These are phyloP conservation scores for Parapristionchus giblindavisi DNA, from an alignment of 2,888 invertebrate genomes.

Conservation along the genomic window DNA sequence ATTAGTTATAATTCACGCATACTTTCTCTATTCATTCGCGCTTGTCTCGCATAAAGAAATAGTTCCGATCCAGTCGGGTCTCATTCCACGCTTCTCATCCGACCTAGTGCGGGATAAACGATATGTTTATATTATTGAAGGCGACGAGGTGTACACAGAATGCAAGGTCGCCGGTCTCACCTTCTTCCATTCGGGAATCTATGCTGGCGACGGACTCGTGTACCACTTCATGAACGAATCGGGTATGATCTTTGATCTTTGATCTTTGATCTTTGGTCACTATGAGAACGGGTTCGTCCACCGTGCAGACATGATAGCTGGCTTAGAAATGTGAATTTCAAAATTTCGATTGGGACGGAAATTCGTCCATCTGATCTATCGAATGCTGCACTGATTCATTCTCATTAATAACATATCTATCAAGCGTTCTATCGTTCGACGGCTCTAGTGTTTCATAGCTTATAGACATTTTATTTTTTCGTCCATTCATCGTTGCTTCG, in stretches of 20 bases:
- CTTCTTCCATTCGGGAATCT: slow-evolving; percentile 59
- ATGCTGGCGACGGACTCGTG: slow-evolving; percentile 56
- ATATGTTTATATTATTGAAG: slow-evolving; percentile 25
- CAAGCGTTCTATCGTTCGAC: too few species aligned
- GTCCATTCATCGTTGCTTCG: too few species aligned
- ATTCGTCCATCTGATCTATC: neutral
- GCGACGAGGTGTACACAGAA: slow-evolving; percentile 57
- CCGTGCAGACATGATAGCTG: neutral
- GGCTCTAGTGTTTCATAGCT: too few species aligned
- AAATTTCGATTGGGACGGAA: neutral
- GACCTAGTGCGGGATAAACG: too few species aligned
- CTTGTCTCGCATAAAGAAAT: neutral
- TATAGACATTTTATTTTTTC: too few species aligned
- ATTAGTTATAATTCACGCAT: too few species aligned
- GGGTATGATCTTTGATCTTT: slow-evolving; percentile 39
- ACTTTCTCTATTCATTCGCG: too few species aligned
- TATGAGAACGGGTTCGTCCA: neutral
- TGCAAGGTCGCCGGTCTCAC: slow-evolving; percentile 50
- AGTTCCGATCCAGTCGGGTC: neutral
- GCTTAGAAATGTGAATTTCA: neutral
- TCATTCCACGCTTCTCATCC: too few species aligned
- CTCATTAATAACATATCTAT: too few species aligned
- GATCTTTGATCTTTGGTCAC: neutral
- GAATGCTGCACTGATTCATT: too few species aligned
- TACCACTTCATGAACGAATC: slow-evolving; percentile 56